phyloP scores from a whole-genome alignment of 1,140 invertebrate genomes.

The Wasmannia auropunctata region DNA sequence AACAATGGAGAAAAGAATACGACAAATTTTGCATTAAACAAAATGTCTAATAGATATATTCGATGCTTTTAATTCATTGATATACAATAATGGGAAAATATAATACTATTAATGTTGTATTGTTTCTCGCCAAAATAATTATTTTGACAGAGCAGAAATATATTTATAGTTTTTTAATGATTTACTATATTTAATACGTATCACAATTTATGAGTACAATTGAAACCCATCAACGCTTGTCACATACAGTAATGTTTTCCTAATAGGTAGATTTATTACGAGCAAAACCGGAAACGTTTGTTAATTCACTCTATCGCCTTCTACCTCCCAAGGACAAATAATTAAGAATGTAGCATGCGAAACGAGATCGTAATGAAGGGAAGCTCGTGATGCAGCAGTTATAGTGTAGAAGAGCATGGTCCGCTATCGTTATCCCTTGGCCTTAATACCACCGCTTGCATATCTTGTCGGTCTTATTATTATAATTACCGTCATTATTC shows the following conservation, averaged over 20 bases:
- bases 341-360: conserved; percentile 55
- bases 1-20: neutral
- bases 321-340: conserved; percentile 59
- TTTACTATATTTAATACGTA: neutral
- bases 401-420: conserved; percentile 33
- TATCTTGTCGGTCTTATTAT: conserved; percentile 59
- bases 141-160: neutral
- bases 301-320: conserved; percentile 42
- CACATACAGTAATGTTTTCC: neutral
- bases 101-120: neutral
- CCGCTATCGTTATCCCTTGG: conserved; percentile 58
- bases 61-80: neutral
- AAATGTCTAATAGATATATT: neutral
- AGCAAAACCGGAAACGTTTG: conserved; percentile 33
- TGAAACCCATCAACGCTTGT: neutral
- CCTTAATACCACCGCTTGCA: conserved; percentile 53
- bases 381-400: conserved; percentile 46
- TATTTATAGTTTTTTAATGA: neutral
- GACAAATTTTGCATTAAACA: neutral
- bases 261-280: neutral
- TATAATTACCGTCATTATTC: conserved; percentile 59
- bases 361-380: conserved; percentile 62
- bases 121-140: neutral
- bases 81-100: neutral
- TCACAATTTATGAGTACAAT: neutral